A percentile compares a stretch with the other conserved stretches of the same genome.
These are phyloP conservation scores for Sturmia bella DNA, from an alignment of 2,888 invertebrate species.

Conservation along the genomic window DNA sequence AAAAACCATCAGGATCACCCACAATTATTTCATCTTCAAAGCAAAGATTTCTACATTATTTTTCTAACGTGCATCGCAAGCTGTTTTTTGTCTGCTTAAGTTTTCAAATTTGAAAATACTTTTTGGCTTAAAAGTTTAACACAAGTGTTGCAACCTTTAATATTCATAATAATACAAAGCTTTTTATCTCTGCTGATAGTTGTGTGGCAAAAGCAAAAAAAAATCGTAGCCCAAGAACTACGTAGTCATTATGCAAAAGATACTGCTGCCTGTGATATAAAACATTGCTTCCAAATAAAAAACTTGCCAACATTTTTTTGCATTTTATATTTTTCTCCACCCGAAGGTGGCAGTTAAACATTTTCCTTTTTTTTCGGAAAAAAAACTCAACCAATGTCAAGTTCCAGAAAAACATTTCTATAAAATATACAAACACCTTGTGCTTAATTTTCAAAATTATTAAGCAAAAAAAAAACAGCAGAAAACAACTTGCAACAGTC, in stretches of 20 bases:
- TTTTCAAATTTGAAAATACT: conserved; percentile 11
- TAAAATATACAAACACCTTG: background rate
- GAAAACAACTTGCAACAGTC: conserved; percentile 63
- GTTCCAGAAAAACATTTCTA: conserved; percentile 14
- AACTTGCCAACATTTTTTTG: background rate
- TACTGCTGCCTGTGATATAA: conserved; percentile 29
- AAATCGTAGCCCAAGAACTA: background rate
- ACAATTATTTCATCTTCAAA: no score
- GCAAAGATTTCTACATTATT: no score
- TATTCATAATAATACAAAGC: conserved; percentile 24
- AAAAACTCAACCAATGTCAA: conserved; percentile 57
- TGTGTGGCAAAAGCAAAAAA: background rate
- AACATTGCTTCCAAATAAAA: background rate
- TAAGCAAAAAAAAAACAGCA: conserved; percentile 2
- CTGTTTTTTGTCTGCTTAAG: no score
- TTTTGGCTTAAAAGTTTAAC: conserved; percentile 58
- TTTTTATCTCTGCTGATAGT: conserved; percentile 1
- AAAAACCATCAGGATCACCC: no score
- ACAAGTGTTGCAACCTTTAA: conserved; percentile 57
- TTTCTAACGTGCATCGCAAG: no score
- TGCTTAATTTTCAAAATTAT: background rate
- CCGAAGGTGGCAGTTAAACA: conserved; percentile 41
- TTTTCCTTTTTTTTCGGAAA: conserved; percentile 39
- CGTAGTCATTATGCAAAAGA: conserved; percentile 56
- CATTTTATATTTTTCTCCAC: conserved; percentile 1